Base-by-base conservation (phyloP, 2,888 invertebrate species). In the Chrysolina haemoptera region DNA sequence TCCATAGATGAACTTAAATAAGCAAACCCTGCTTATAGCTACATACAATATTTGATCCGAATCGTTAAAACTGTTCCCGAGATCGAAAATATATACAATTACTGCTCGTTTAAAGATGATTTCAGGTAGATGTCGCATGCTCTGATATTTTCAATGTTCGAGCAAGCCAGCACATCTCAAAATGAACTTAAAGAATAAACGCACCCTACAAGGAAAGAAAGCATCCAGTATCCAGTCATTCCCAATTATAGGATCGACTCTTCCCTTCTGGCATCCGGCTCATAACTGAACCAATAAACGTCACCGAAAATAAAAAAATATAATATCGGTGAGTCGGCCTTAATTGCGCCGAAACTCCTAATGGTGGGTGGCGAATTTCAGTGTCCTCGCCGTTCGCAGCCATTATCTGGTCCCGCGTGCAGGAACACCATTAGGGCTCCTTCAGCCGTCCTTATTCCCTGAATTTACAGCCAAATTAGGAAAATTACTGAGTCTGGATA, bases 381-480 rank as follows among this genome's bases (percentile, higher is more conserved):
- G 53, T 74, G 68, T 75, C 68, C 68, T 70, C 70, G 59, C 48
- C 68, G 67, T 48, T 65, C 65, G 35, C 62, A 62, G 65, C 73
- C 68, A 75, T 75, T 75, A 73, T 73, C 70, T 75, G 70, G 73
- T 73, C 75, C 71, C 80, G 79, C 84, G 82, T 84, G 82, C 82
- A 83, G 79, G 78, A 83, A 77, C 82, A 81, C 82, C 83, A 84
- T 84, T 84, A 84, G 80, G 80, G 82, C 79, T 81, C 81, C 82
- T 82, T 80, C 81, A 81, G 77, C 81, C 81, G 80, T 83, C 83
- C 83, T 83, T 82, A 83, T 83, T 83, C 82, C 80, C 70, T 79
- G 80, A 82, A 84, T 83, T 84, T 83, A 83, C 81, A 80, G 78
- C 80, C 78, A 81, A 84, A 84, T 85, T 85, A 84, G 82, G 83